Base-by-base conservation (phyloP, 2,797 vertebrate species). In the Remorina albescens region DNA sequence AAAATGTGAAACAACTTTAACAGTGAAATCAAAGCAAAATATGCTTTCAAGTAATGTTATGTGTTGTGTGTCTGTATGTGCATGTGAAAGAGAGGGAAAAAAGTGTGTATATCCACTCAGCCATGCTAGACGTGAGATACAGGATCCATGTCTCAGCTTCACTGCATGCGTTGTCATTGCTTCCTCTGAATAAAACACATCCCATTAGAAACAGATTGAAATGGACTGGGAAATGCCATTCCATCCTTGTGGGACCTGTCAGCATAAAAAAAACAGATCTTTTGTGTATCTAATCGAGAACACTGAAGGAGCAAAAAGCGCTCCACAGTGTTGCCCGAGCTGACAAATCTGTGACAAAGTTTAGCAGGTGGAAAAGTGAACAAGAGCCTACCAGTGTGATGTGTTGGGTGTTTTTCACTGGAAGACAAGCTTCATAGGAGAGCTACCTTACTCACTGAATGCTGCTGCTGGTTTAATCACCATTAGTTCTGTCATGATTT, bases 181-280 rank as follows among this genome's bases (percentile, higher is more conserved):
- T 32, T 74, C 59, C 71, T 88, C 83, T 91, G 75, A 88, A 86
- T 85, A 49, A 55, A 67, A 41, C 77, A 44, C 71, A 62, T 79
- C 79, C 78, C 66, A 84, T 86, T 76, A 76, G 81, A 79, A 80
- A 69, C 73, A 71, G 61, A 84, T 68, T 83, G 75, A 88, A 88
- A 30, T 57, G 71, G 60, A 55, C 72, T 64, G 46, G 58, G 80
- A 88, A 87, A 91, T 78, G 82, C 78, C 80, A 86, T 68, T 70
- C 44, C 30, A 63, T 80, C 76, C 75, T 82, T 47, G 26, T 54
- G 81, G 74, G 81, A 80, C 50, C 71, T 58, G n/a, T 51, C 47
- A 18, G 54, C 70, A 78, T 58, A 55, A 61, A n/a, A n/a, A 81
- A 66, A 85, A 74, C 44, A 64, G 51, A 70, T 81, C 66, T 74